These are phyloP conservation scores for Cotesia chilonis DNA, from an alignment of 1,140 invertebrate genomes.

Conservation along the genomic window DNA sequence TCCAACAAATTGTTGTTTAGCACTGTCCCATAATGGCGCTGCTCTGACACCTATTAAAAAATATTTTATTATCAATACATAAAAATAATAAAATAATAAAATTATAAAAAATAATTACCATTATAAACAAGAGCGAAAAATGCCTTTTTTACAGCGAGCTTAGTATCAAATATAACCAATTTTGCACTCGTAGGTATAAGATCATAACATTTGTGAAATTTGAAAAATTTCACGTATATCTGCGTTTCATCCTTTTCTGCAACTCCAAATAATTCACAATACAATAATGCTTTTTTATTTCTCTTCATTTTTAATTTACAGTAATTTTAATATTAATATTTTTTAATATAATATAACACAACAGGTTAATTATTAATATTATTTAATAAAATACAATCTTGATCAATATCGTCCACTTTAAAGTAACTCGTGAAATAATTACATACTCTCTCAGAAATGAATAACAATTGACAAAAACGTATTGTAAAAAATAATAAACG, in stretches of 20 bases:
- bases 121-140: constrained; percentile 99
- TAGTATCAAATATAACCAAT: constrained; percentile 99
- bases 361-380: background rate
- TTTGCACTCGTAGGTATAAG: constrained; percentile 99
- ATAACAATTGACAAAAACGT: no score
- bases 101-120: constrained; percentile 71
- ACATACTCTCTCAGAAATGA: no score
- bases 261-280: constrained; percentile 68
- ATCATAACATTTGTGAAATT: constrained; percentile 99
- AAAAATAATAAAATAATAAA: background rate
- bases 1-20: constrained; percentile 89
- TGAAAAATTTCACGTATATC: constrained; percentile 98
- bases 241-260: constrained; percentile 95
- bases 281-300: constrained; percentile 54
- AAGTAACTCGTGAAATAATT: no score
- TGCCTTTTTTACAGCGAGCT: constrained; percentile 97
- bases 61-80: background rate
- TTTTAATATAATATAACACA: background rate
- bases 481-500: no score
- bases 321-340: background rate
- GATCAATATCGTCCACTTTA: no score
- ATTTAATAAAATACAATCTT: no score
- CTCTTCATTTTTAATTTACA: constrained; percentile 44
- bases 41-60: constrained; percentile 83
- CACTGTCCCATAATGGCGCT: constrained; percentile 96